These are phyloP conservation scores for Phrixothrix hirtus DNA, from an alignment of 2,888 invertebrate species.

Conservation along the genomic window DNA sequence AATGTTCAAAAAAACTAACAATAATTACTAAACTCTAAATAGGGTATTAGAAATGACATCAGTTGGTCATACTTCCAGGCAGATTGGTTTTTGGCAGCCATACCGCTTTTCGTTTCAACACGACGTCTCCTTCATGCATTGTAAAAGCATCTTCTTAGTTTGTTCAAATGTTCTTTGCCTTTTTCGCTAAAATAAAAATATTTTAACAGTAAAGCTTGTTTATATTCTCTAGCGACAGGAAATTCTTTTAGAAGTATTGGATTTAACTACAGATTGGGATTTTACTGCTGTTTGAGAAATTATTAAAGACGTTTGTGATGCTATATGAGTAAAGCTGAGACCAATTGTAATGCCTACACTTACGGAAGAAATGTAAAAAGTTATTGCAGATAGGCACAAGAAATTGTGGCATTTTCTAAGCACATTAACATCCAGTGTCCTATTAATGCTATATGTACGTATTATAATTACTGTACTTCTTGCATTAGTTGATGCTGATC, in stretches of 20 bases:
- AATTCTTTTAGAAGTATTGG: neutral
- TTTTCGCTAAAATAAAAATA: conserved; percentile 34
- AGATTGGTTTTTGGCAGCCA: conserved; percentile 1
- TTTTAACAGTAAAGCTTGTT: conserved; percentile 33
- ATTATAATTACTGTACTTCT: too few relatives aligned
- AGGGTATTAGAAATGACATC: conserved; percentile 17
- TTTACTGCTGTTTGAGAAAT: conserved; percentile 36
- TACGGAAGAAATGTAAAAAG: conserved; percentile 30
- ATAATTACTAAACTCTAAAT: conserved; percentile 6
- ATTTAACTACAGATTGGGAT: conserved; percentile 40
- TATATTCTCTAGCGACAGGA: neutral
- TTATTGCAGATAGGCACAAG: conserved; percentile 29
- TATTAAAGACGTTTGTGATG: conserved; percentile 39
- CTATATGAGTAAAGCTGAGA: conserved; percentile 34
- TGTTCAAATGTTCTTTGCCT: conserved; percentile 16
- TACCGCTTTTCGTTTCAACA: conserved; percentile 7
- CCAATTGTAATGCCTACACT: conserved; percentile 38
- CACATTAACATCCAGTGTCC: too few relatives aligned
- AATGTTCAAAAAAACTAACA: neutral
- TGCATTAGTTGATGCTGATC: too few relatives aligned
- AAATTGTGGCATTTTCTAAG: conserved; percentile 32
- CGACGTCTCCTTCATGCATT: conserved; percentile 8
- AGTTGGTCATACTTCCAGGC: conserved; percentile 19
- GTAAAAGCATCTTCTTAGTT: too few relatives aligned
- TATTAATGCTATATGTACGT: too few relatives aligned